Evolutionary conservation across 2,888 invertebrate species (phyloP), one percentile per base, ranked within the genome.

Genomic region (Biston stratarius): DNA sequence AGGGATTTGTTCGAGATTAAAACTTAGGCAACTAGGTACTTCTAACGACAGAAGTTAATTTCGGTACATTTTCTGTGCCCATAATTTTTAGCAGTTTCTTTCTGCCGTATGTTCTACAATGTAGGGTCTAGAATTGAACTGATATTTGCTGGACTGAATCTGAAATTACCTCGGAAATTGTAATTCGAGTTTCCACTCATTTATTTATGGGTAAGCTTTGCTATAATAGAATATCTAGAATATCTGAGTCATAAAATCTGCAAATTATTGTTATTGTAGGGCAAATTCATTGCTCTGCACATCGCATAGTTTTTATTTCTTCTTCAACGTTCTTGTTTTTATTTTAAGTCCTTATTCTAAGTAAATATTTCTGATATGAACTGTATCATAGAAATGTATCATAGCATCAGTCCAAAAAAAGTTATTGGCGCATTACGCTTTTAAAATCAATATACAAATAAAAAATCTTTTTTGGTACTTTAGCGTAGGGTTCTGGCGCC

Each of bases 1-100:
- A 15, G 58, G 34, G 58, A 14, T 11, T 48, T 14, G 36, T 24
- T 11, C 11, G 34, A 36, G 58, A 58, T 58, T 58, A 58, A 58
- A 58, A 47, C 58, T 58, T 47, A 24, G 42, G 24, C 24, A 52
- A 15, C 38, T 40, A n/a, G n/a, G n/a, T n/a, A 53, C n/a, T 40
- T 15, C 15, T 53, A 53, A 53, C 15, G 52, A 52, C 0, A 9
- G 36, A 14, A 52, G 34, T 34, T 51, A 15, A 15, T 15, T 40
- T 40, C 15, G 40, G 53, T 24, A 24, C 24, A 24, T 42, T 42
- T 42, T 24, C 42, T 42, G 15, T 3, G 55, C n/a, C 42, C 7
- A 42, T 40, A 11, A 55, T 55, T 55, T 24, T 24, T 7, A 53
- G 36, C 1, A 14, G 5, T 14, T 15, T 53, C 14, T 15, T 38